A percentile compares a stretch with the other conserved stretches of the same genome.
phyloP scores from a whole-genome alignment of 2,113 vertebrate genomes.

The Ophthalmolycus amberensis region DNA sequence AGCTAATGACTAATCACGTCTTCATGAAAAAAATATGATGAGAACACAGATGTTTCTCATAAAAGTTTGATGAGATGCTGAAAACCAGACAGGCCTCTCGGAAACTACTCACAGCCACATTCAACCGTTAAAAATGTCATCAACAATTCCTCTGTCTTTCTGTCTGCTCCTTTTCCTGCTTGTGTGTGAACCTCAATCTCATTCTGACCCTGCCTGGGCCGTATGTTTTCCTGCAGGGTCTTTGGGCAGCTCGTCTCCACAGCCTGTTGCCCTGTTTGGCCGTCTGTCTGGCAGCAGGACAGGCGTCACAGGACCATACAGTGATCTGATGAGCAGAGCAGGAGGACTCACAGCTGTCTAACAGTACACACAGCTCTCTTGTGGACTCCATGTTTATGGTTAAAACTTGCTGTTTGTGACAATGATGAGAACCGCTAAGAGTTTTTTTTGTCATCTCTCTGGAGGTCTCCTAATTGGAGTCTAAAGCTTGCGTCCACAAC shows the following conservation, averaged over 20 bases:
- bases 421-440: conserved; percentile 5
- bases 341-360: conserved; percentile 20
- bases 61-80: conserved; percentile 8
- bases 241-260: not conserved
- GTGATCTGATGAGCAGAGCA: conserved; percentile 27
- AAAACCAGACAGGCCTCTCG: conserved; percentile 52
- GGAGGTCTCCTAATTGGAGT: not conserved
- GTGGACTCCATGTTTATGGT: not conserved
- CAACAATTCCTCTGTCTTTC: not conserved
- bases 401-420: conserved; percentile 8
- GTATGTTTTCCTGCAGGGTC: not conserved
- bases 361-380: not conserved
- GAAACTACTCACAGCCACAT: conserved; percentile 14
- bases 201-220: not conserved
- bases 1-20: conserved; percentile 7
- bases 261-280: not conserved
- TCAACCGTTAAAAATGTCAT: not conserved
- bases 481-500: conserved; percentile 12
- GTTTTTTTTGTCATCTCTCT: conserved; percentile 2
- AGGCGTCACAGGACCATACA: conserved; percentile 30
- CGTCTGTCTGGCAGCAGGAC: conserved; percentile 18
- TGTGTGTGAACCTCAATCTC: not conserved
- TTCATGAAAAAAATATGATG: conserved; percentile 12
- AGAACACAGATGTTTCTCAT: conserved; percentile 45
- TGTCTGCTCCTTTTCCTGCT: conserved; percentile 7